Conservation (phyloP, 2,888 invertebrate species). For the Chrysolina haemoptera region DNA sequence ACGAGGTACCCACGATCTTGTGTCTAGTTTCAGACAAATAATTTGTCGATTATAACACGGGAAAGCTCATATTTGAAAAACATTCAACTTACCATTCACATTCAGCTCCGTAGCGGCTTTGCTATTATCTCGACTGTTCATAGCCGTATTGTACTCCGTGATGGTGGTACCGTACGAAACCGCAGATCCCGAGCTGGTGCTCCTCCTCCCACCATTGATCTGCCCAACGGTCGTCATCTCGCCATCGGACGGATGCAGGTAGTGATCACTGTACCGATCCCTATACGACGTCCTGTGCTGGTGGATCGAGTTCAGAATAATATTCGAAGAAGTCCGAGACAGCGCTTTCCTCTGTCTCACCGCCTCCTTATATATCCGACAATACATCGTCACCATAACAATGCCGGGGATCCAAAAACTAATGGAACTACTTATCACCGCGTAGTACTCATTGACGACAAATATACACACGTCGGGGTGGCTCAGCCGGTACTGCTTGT, state of each 20-base stretch:
- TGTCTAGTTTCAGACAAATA: too few species aligned
- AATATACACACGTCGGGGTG: conserved; percentile 87
- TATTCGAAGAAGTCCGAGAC: conserved; percentile 89
- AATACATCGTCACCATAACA: conserved; percentile 95
- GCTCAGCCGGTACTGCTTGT: conserved; percentile 72
- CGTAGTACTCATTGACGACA: conserved; percentile 89
- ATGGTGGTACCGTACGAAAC: conserved; percentile 71
- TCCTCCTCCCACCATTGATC: conserved; percentile 74
- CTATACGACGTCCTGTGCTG: conserved; percentile 83
- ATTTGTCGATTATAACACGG: too few species aligned
- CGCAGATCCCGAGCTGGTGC: conserved; percentile 74
- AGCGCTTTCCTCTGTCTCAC: conserved; percentile 86
- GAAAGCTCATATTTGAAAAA: neutral
- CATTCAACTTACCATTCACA: conserved; percentile 76
- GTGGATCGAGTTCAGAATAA: conserved; percentile 87
- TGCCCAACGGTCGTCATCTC: conserved; percentile 72
- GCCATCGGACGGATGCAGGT: conserved; percentile 75
- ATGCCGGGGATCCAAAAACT: conserved; percentile 95
- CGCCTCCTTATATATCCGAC: conserved; percentile 86
- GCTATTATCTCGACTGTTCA: conserved; percentile 71
- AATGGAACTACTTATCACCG: conserved; percentile 89
- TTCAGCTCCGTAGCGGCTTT: conserved; percentile 81
- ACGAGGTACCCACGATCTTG: too few species aligned
- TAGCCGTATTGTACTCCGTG: conserved; percentile 65
- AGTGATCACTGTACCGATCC: conserved; percentile 69